Conservation (phyloP, 2,888 invertebrate species). For the Branchellion lobata region DNA sequence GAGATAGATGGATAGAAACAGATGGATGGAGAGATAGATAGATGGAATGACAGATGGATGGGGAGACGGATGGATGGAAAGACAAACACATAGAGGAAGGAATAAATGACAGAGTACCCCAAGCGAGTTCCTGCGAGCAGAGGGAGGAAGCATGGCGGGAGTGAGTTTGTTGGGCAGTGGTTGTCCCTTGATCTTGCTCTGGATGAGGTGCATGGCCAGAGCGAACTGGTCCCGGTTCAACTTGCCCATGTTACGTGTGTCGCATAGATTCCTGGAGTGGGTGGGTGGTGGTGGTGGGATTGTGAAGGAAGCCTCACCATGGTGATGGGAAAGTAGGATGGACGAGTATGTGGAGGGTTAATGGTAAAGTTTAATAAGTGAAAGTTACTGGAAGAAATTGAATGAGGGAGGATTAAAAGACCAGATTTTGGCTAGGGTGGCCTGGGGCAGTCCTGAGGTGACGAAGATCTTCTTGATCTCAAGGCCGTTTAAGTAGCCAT, state of each 20-base stretch:
- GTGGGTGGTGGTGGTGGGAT: not conserved
- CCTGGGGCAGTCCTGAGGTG: slow-evolving; percentile 85
- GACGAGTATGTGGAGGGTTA: not conserved
- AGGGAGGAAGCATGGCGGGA: slow-evolving; percentile 85
- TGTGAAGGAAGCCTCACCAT: not conserved
- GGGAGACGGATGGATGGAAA: no score
- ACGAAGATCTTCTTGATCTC: slow-evolving; percentile 91
- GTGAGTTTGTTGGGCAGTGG: slow-evolving; percentile 79
- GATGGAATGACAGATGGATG: no score
- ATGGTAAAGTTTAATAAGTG: not conserved
- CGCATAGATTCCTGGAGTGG: slow-evolving; percentile 79
- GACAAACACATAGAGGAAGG: no score
- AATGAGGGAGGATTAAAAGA: slow-evolving; percentile 59
- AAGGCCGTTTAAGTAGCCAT: slow-evolving; percentile 87
- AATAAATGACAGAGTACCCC: no score
- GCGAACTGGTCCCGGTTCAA: slow-evolving; percentile 92
- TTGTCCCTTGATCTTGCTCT: slow-evolving; percentile 75
- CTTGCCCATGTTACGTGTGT: slow-evolving; percentile 84
- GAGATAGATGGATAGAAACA: no score
- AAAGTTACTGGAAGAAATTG: not conserved
- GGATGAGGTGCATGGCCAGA: slow-evolving; percentile 90
- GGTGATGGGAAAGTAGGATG: not conserved
- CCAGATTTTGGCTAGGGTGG: slow-evolving; percentile 91
- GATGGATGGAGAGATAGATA: no score
- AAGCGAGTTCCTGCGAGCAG: slow-evolving; percentile 64